A percentile compares a stretch with the other conserved stretches of the same genome.
Evolutionary conservation across 2,113 vertebrate genomes (phyloP).

Genomic region (Tachysurus vachellii): DNA sequence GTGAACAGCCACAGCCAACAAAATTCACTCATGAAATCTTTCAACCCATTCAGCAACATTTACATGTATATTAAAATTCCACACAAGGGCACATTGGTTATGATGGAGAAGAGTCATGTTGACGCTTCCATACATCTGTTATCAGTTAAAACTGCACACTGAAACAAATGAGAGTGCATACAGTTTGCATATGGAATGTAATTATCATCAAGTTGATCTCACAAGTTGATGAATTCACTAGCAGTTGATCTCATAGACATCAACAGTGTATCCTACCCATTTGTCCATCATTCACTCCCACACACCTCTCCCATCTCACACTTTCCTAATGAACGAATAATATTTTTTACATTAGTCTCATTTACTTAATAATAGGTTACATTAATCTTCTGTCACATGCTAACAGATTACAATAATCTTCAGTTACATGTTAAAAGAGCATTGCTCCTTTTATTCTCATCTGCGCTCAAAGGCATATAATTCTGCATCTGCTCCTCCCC

Average conservation of each 20-base stretch:
- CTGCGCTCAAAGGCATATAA: slow-evolving; percentile 84
- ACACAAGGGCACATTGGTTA: slow-evolving; percentile 46
- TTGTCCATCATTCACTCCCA: neutral
- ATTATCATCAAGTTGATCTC: slow-evolving; percentile 4
- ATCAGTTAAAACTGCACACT: neutral
- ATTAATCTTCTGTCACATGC: slow-evolving; percentile 64
- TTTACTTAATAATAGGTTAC: slow-evolving; percentile 64
- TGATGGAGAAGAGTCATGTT: slow-evolving; percentile 25
- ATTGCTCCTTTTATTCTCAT: slow-evolving; percentile 61
- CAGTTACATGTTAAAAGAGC: slow-evolving; percentile 65
- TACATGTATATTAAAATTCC: slow-evolving; percentile 56
- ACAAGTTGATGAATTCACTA: neutral
- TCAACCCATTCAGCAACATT: slow-evolving; percentile 49
- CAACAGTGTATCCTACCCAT: slow-evolving; percentile 1
- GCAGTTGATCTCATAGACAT: neutral
- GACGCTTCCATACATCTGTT: neutral
- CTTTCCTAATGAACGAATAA: slow-evolving; percentile 44
- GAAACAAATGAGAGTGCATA: slow-evolving; percentile 1
- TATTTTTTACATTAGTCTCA: slow-evolving; percentile 51
- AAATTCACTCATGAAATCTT: slow-evolving; percentile 56
- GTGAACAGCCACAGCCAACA: slow-evolving; percentile 29
- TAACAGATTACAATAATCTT: slow-evolving; percentile 64
- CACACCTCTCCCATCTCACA: neutral
- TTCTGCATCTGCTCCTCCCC: slow-evolving; percentile 80
- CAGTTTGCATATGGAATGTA: neutral